Evolutionary conservation across 2,113 vertebrate genomes (phyloP).

Genomic region (Anser cygnoides): DNA sequence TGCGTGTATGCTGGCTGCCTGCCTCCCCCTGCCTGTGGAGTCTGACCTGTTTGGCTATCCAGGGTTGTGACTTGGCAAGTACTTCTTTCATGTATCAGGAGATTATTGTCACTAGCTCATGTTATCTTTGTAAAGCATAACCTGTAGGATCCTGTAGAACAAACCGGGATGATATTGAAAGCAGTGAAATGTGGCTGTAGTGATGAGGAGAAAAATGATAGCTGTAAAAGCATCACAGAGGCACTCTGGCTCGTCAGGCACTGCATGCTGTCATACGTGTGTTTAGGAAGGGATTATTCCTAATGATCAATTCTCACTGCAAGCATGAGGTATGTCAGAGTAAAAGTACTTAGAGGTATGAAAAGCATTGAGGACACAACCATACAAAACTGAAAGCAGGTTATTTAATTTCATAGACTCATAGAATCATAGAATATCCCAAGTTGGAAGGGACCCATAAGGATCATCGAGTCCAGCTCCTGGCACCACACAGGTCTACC

Average conservation of each 20-base stretch:
- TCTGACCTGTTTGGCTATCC: neutral
- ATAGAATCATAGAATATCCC: too few relatives aligned
- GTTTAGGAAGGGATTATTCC: neutral
- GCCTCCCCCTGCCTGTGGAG: neutral
- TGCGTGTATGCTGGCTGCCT: neutral
- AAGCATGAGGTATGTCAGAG: neutral
- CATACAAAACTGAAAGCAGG: neutral
- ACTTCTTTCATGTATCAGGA: neutral
- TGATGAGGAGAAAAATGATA: neutral
- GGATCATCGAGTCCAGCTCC: too few relatives aligned
- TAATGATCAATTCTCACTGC: neutral
- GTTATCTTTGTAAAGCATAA: conserved; percentile 41
- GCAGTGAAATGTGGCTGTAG: conserved; percentile 20
- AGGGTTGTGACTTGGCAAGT: neutral
- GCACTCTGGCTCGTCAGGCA: neutral
- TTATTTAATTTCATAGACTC: neutral
- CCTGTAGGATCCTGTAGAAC: conserved; percentile 26
- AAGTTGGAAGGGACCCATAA: too few relatives aligned
- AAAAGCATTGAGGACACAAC: neutral
- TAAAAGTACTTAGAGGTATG: neutral
- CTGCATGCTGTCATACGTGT: neutral
- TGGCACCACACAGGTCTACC: too few relatives aligned
- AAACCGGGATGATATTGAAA: conserved; percentile 23
- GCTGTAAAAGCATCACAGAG: neutral
- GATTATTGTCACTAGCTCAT: neutral